phyloP scores from a whole-genome alignment of 2,797 vertebrate species.

The Limnodromus scolopaceus region DNA sequence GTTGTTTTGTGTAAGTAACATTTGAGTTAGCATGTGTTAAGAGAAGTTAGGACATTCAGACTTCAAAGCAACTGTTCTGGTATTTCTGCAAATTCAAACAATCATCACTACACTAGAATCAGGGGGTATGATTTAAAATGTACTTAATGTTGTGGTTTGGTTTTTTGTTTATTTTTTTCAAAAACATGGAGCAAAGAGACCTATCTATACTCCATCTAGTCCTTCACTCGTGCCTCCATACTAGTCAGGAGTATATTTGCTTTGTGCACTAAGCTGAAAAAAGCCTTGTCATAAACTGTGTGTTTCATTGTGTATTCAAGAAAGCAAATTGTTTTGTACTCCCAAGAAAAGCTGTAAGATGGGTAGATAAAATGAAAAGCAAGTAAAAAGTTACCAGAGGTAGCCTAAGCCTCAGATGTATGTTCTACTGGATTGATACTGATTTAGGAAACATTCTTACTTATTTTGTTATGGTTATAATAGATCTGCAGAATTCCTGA shows the following conservation, averaged over 20 bases:
- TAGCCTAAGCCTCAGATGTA: not conserved
- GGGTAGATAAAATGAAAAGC: not conserved
- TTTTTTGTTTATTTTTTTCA: not conserved
- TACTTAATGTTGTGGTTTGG: not conserved
- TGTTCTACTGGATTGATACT: not conserved
- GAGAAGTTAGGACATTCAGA: not conserved
- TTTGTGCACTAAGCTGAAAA: not conserved
- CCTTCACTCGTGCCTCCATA: not conserved
- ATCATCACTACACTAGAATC: not conserved
- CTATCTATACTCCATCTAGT: not conserved
- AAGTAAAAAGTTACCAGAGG: not conserved
- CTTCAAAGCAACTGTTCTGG: not conserved
- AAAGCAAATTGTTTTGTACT: not conserved
- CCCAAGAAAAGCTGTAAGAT: not conserved
- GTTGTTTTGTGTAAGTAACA: not conserved
- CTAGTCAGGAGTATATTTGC: not conserved
- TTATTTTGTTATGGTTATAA: not conserved
- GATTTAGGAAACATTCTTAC: not conserved
- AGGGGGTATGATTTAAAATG: not conserved
- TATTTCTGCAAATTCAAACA: not conserved
- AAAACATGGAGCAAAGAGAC: not conserved
- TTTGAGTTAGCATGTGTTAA: not conserved
- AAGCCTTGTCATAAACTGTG: not conserved
- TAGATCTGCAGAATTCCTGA: not conserved
- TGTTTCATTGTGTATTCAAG: not conserved